These are phyloP conservation scores for Salpingus planirostris DNA, from an alignment of 2,888 invertebrate genomes.

Conservation along the genomic window DNA sequence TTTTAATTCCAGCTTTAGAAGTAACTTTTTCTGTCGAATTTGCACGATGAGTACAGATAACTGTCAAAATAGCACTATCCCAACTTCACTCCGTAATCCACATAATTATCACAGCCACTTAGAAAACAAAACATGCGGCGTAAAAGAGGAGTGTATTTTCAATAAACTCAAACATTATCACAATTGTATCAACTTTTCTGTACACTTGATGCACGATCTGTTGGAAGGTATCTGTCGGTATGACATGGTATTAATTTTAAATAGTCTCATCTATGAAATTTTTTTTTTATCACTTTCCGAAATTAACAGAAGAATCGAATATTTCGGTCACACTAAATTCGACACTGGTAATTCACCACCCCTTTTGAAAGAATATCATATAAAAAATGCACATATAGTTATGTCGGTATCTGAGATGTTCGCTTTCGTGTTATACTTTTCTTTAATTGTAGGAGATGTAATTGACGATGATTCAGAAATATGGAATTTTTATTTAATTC, in stretches of 20 bases:
- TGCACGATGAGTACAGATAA: neutral
- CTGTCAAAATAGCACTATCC: neutral
- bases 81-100: neutral
- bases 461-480: neutral
- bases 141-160: neutral
- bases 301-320: neutral
- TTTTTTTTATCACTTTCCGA: neutral
- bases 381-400: neutral
- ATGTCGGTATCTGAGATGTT: neutral
- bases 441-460: neutral
- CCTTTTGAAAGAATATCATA: neutral
- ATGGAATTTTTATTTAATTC: neutral
- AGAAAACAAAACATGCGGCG: neutral
- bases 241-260: neutral
- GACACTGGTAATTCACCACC: neutral
- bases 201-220: neutral
- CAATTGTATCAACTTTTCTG: neutral
- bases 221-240: neutral
- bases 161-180: neutral
- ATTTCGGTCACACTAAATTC: neutral
- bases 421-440: neutral
- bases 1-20: neutral
- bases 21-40: neutral
- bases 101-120: neutral
- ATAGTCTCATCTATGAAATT: neutral